phyloP scores from a whole-genome alignment of 2,888 invertebrate genomes.

The Drosophila rellima region DNA sequence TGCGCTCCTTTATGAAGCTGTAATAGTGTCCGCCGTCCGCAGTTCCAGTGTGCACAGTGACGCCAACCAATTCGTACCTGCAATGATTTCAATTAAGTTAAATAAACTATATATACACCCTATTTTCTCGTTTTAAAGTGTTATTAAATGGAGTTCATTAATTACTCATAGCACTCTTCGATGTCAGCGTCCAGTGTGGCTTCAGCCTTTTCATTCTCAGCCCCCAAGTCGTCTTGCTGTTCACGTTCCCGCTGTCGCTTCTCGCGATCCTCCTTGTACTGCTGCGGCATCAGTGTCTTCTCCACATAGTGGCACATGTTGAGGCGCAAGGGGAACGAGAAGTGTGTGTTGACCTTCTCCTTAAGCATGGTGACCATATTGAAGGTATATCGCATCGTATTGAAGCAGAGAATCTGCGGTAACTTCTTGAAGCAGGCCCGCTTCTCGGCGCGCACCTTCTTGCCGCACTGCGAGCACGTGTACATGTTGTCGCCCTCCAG shows the following conservation, averaged over 20 bases:
- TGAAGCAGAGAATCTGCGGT: conserved; percentile 97
- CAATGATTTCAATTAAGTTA: background rate
- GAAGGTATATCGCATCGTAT: conserved; percentile 98
- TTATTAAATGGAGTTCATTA: conserved; percentile 53
- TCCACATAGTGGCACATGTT: conserved; percentile 98
- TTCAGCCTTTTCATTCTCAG: conserved; percentile 69
- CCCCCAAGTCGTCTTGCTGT: conserved; percentile 72
- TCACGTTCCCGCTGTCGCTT: conserved; percentile 84
- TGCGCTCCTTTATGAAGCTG: conserved; percentile 96
- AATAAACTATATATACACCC: no score
- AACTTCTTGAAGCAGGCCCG: conserved; percentile 97
- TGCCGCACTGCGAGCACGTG: conserved; percentile 97
- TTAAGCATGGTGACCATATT: conserved; percentile 99
- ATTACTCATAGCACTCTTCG: conserved; percentile 92
- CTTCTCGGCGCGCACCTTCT: conserved; percentile 98
- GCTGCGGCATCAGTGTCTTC: conserved; percentile 95
- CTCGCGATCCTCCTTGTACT: conserved; percentile 91
- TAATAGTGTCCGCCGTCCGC: conserved; percentile 99
- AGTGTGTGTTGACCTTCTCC: conserved; percentile 98
- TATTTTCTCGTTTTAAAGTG: no score
- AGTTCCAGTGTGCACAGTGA: conserved; percentile 99
- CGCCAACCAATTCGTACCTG: conserved; percentile 94
- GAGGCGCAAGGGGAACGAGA: conserved; percentile 96
- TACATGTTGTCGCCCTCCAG: conserved; percentile 99
- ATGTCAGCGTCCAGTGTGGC: conserved; percentile 86